phyloP scores from a whole-genome alignment of 2,888 invertebrate species.

The Homarus gammarus region DNA sequence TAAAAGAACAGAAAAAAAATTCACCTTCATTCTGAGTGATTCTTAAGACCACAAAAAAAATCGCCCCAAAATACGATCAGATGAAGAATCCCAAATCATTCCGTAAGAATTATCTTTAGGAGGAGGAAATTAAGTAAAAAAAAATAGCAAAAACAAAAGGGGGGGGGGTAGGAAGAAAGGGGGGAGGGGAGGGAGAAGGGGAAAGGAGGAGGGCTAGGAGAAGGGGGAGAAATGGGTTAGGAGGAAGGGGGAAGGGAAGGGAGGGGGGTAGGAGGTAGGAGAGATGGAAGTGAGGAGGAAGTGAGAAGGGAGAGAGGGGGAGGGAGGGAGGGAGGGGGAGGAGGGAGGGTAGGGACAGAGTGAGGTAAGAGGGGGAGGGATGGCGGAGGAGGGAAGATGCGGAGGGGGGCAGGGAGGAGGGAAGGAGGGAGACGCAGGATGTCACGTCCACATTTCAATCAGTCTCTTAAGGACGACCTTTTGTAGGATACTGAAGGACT shows the following conservation, averaged over 20 bases:
- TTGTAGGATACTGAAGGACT: constrained; percentile 7
- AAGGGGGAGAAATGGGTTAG: not conserved
- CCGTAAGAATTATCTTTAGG: too few relatives aligned
- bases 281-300: not conserved
- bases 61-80: too few relatives aligned
- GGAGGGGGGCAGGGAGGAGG: constrained; percentile 19
- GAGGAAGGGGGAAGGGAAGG: too few relatives aligned
- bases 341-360: not conserved
- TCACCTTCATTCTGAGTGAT: too few relatives aligned
- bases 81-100: not conserved
- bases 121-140: not conserved
- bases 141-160: not conserved
- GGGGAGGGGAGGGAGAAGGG: not conserved
- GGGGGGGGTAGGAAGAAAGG: not conserved
- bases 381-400: not conserved
- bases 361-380: not conserved
- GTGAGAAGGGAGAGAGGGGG: not conserved
- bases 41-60: too few relatives aligned
- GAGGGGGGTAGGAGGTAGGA: not conserved
- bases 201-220: not conserved
- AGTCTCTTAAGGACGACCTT: constrained; percentile 15
- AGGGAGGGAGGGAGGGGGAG: not conserved
- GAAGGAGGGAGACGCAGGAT: constrained; percentile 43
- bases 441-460: constrained; percentile 55
- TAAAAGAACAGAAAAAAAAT: too few relatives aligned